Evolutionary conservation across 2,888 invertebrate genomes (phyloP).

Genomic region (Helicoverpa assulta): DNA sequence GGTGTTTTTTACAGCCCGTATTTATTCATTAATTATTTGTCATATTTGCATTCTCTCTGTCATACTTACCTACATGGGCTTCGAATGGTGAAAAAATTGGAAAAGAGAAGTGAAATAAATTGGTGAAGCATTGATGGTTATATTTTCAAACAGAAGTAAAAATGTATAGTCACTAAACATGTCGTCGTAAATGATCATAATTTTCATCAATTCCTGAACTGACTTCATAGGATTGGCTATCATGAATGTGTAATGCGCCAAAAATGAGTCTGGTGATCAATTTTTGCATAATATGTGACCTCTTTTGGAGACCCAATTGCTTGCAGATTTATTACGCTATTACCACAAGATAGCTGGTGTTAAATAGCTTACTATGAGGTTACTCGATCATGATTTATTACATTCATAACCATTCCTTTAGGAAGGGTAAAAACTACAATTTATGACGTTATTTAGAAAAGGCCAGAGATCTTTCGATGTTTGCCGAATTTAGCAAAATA

Average conservation of each 20-base stretch:
- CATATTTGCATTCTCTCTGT: too few relatives aligned
- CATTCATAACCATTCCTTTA: too few relatives aligned
- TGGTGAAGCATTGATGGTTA: slow-evolving; percentile 6
- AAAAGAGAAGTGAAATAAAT: slow-evolving; percentile 18
- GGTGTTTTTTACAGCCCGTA: slow-evolving; percentile 5
- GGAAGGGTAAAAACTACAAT: too few relatives aligned
- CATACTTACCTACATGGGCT: too few relatives aligned
- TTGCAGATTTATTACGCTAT: neutral
- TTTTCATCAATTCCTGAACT: neutral
- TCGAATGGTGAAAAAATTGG: too few relatives aligned
- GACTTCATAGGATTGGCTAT: neutral
- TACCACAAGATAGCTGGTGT: neutral
- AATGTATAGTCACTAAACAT: neutral
- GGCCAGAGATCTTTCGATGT: too few relatives aligned
- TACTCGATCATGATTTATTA: too few relatives aligned
- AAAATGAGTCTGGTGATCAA: slow-evolving; percentile 12
- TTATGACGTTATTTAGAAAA: too few relatives aligned
- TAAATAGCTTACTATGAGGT: neutral
- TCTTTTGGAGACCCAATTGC: slow-evolving; percentile 9
- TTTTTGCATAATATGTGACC: slow-evolving; percentile 10
- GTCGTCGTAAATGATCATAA: neutral
- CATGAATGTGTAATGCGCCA: slow-evolving; percentile 27
- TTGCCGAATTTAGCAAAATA: too few relatives aligned
- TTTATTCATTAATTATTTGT: too few relatives aligned
- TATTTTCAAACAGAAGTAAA: neutral